A percentile compares a stretch with the other conserved stretches of the same genome.
These are phyloP conservation scores for Lottia scabra DNA, from an alignment of 2,888 invertebrate species.

Conservation along the genomic window DNA sequence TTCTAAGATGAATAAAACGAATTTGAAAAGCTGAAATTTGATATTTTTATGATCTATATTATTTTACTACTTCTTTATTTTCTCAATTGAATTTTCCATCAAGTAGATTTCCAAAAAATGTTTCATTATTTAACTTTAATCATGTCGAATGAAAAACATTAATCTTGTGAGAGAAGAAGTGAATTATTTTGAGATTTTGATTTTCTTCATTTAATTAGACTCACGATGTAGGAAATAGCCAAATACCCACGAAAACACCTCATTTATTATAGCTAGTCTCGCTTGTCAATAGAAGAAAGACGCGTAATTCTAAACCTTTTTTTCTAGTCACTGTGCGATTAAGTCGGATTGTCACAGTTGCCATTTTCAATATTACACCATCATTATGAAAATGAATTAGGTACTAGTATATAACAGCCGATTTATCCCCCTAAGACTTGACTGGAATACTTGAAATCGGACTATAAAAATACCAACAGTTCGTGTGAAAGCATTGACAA, in stretches of 20 bases:
- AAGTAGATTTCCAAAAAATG: no score
- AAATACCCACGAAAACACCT: conserved; percentile 4
- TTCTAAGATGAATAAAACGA: no score
- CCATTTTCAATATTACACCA: background rate
- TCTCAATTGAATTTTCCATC: no score
- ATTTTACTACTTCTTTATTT: no score
- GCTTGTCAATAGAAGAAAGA: background rate
- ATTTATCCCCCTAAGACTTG: background rate
- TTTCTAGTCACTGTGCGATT: background rate
- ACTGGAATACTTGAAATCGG: no score
- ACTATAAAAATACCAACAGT: no score
- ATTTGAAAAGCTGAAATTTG: no score
- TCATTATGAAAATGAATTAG: background rate
- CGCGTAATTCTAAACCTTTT: background rate
- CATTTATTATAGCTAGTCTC: background rate
- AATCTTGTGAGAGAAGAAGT: background rate
- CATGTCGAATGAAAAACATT: no score
- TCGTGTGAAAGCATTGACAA: background rate
- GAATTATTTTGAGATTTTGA: conserved; percentile 7
- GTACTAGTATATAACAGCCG: background rate
- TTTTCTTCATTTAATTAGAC: conserved; percentile 5
- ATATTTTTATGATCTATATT: no score
- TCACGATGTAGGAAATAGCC: conserved; percentile 2
- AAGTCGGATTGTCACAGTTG: background rate
- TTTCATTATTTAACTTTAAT: no score